Evolutionary conservation across 1,140 invertebrate species (phyloP).

Genomic region (Cydia fagiglandana): DNA sequence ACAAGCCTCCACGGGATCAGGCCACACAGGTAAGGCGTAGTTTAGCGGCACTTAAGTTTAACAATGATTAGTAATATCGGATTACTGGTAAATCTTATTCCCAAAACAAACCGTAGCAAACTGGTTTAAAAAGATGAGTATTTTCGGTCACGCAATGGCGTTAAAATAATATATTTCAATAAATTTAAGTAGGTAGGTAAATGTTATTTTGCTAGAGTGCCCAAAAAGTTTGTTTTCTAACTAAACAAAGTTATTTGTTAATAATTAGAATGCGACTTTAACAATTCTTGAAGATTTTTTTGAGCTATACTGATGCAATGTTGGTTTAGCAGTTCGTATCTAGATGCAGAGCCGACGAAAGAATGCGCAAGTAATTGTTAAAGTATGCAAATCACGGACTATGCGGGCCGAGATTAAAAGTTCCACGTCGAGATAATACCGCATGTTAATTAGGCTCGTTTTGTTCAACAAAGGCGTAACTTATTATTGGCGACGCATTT

Average conservation of each 20-base stretch:
- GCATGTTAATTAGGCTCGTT: conserved; percentile 61
- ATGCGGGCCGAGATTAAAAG: conserved; percentile 53
- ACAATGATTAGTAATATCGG: conserved; percentile 12
- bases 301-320: neutral
- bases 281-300: neutral
- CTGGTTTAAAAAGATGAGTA: neutral
- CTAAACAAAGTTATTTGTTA: too few species aligned
- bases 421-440: conserved; percentile 57
- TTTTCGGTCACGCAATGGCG: too few species aligned
- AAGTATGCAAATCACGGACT: conserved; percentile 64
- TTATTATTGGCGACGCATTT: conserved; percentile 17
- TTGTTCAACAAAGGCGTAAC: conserved; percentile 41
- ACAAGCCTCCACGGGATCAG: neutral
- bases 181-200: too few species aligned
- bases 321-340: neutral
- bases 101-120: neutral
- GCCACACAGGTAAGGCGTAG: conserved; percentile 16
- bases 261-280: too few species aligned
- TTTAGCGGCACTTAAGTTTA: neutral
- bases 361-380: conserved; percentile 69
- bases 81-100: neutral
- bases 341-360: conserved; percentile 39
- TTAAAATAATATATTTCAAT: too few species aligned
- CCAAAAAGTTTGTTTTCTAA: too few species aligned
- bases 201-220: too few species aligned